Percentiles rank a stretch among this genome's conserved stretches.
These are phyloP conservation scores for Helarctos malayanus DNA, from an alignment of 2,797 vertebrate genomes.

Conservation along the genomic window DNA sequence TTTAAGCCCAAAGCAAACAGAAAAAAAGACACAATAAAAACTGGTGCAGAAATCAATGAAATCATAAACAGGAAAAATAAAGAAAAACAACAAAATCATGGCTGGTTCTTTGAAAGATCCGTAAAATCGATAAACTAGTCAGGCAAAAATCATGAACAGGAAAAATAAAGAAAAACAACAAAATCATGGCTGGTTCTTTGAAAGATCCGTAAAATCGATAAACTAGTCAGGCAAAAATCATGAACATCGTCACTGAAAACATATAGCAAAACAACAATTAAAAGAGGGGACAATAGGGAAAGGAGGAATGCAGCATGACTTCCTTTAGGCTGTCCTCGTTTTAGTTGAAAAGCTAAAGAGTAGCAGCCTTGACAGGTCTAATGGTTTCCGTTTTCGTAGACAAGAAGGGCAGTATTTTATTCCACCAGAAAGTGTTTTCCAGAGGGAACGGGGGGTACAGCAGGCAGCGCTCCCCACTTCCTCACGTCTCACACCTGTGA, in stretches of 20 bases:
- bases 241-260: background rate
- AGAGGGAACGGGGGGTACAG: fast-evolving
- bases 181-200: background rate
- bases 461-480: fast-evolving
- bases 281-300: background rate
- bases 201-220: background rate
- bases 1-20: background rate
- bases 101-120: background rate
- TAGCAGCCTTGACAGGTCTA: background rate
- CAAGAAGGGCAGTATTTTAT: too few species aligned
- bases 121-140: background rate
- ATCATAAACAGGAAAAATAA: background rate
- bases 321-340: background rate
- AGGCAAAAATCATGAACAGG: background rate
- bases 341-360: background rate
- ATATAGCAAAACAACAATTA: background rate
- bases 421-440: background rate
- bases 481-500: fast-evolving
- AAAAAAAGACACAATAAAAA: background rate
- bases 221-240: background rate
- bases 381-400: background rate
- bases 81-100: background rate
- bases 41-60: background rate
- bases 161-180: background rate
- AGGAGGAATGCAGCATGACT: fast-evolving